Conservation (phyloP, 2,113 vertebrate species). For the Gymnobelideus leadbeateri region DNA sequence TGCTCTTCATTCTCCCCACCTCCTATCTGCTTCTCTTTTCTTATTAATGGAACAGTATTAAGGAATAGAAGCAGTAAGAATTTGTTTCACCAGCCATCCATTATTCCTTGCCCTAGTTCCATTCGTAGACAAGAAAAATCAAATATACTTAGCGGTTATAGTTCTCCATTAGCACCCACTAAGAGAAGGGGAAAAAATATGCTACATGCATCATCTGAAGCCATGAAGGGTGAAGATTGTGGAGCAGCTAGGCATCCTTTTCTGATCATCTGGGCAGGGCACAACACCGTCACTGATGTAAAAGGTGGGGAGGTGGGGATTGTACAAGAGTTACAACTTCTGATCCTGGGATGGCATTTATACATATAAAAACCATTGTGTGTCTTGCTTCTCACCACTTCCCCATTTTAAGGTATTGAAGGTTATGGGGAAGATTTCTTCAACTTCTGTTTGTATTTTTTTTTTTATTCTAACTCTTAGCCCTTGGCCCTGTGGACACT, state of each 20-base stretch:
- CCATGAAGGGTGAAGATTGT: conserved; percentile 18
- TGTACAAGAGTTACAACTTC: background rate
- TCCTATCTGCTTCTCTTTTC: conserved; percentile 11
- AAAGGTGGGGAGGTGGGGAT: background rate
- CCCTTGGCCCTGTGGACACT: background rate
- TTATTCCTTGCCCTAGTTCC: conserved; percentile 20
- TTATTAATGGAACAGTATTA: background rate
- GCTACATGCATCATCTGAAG: background rate
- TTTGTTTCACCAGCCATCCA: conserved; percentile 12
- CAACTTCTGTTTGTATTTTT: background rate
- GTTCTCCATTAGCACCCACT: conserved; percentile 10
- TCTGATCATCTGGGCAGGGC: background rate
- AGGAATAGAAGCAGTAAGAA: background rate
- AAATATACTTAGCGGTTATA: background rate
- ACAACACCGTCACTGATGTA: background rate
- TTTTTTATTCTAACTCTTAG: background rate
- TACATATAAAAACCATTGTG: background rate
- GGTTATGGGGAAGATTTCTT: background rate
- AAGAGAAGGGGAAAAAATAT: background rate
- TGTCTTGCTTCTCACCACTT: conserved; percentile 3
- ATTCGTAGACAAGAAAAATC: conserved; percentile 27
- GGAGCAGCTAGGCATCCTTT: background rate
- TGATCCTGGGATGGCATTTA: conserved; percentile 8
- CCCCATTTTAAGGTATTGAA: background rate
- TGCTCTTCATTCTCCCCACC: too few species aligned